phyloP scores from a whole-genome alignment of 2,888 invertebrate genomes.

The Eubasilissa splendida region DNA sequence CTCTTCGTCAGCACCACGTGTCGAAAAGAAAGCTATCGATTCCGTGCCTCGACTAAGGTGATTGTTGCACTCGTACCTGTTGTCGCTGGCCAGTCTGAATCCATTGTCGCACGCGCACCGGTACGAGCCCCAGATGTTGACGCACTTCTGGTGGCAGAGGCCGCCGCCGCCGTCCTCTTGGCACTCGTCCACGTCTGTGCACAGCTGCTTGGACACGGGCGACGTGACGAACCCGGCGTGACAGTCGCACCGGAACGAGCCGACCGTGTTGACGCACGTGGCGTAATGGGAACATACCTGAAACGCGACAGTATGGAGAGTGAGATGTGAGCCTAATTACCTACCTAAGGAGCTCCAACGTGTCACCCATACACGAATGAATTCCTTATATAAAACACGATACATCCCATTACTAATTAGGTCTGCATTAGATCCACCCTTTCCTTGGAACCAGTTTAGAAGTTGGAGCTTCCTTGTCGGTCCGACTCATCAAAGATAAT shows the following conservation, averaged over 20 bases:
- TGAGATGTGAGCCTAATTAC: no score
- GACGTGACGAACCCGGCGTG: constrained; percentile 68
- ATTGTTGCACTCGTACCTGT: constrained; percentile 70
- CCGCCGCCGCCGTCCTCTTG: constrained; percentile 65
- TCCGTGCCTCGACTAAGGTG: background rate
- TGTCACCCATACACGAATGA: no score
- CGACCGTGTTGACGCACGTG: constrained; percentile 68
- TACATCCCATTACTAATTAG: no score
- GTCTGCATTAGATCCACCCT: no score
- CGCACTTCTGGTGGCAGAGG: constrained; percentile 90
- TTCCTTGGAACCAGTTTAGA: no score
- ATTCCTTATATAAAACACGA: no score
- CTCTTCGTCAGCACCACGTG: no score
- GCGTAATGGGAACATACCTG: constrained; percentile 69
- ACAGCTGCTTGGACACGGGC: constrained; percentile 70
- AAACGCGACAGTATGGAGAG: background rate
- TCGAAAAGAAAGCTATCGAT: background rate
- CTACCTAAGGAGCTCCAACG: no score
- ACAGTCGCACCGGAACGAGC: constrained; percentile 70
- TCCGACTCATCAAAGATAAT: no score
- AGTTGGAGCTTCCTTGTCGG: no score
- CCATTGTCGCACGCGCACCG: constrained; percentile 91
- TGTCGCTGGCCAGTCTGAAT: constrained; percentile 82
- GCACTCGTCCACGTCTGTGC: constrained; percentile 82
- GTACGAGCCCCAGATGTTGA: constrained; percentile 93